Base-by-base conservation (phyloP, 2,113 vertebrate genomes). In the Gasterosteus nipponicus region DNA sequence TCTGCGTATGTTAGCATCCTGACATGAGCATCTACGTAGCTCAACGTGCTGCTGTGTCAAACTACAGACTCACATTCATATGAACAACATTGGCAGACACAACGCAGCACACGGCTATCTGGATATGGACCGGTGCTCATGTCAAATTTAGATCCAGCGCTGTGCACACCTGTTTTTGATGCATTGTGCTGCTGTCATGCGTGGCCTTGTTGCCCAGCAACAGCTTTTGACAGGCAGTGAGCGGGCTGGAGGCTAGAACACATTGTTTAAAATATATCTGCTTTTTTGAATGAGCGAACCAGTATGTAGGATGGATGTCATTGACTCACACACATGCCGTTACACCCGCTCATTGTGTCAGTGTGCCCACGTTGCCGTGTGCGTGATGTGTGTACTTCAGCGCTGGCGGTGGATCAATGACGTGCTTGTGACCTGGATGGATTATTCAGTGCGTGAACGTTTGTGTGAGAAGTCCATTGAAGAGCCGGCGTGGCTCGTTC, bases 401-500 rank as follows among this genome's bases (percentile, higher is more conserved):
- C 38, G 35, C 51, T 69, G 61, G 47, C 22, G 58, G 47, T 12
- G 39, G 63, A 58, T 78, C 38, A 65, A 70, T 69, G 56, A 69
- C 26, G 12, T n/a, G 33, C 39, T 62, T 58, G 18, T 56, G 10
- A 31, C 35, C 29, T 35, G 14, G 44, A 58, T 81, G 61, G 71
- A 74, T 71, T 77, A 61, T 63, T 72, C 33, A 67, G 35, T 65
- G 39, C 60, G 26, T 39, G 18, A 15, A 31, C 38, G 22, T 29
- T 5, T 69, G 63, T 79, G 65, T 29, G 38, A 29, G 69, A 64
- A 72, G 80, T 70, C 47, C 70, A 68, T 69, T 69, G 79, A 86
- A 69, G 69, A 87, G 79, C 82, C 71, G 69, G 66, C 19, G 5
- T 92, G 87, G 83, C 88, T 79, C 64, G 6, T 75, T 89, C 87